phyloP scores from a whole-genome alignment of 2,888 invertebrate species.

The Lydus trimaculatus region DNA sequence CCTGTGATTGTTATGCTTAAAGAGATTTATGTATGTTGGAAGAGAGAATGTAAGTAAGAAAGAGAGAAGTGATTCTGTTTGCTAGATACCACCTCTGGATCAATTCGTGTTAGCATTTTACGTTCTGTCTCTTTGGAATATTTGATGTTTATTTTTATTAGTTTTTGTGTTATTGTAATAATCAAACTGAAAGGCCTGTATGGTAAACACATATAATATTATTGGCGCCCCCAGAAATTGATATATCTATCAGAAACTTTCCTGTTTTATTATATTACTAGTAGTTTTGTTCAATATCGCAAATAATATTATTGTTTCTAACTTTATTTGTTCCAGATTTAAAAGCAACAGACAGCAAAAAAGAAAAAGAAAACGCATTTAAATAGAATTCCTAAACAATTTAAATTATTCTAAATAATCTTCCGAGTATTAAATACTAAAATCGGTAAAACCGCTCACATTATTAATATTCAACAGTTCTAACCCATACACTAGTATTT shows the following conservation, averaged over 20 bases:
- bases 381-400: background rate
- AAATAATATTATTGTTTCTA: background rate
- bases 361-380: too few species aligned
- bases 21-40: constrained; percentile 50
- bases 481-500: constrained; percentile 39
- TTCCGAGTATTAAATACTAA: background rate
- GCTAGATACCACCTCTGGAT: background rate
- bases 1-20: constrained; percentile 60
- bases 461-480: constrained; percentile 44
- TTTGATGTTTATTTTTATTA: constrained; percentile 26
- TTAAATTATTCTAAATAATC: background rate
- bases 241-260: constrained; percentile 14
- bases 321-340: background rate
- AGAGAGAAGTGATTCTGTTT: constrained; percentile 17
- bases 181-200: constrained; percentile 28
- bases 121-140: background rate
- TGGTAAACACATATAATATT: constrained; percentile 19
- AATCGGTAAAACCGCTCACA: constrained; percentile 27
- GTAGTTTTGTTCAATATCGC: background rate
- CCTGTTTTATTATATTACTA: constrained; percentile 10
- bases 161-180: constrained; percentile 17
- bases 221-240: constrained; percentile 11
- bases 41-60: background rate
- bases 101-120: background rate
- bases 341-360: background rate